These are phyloP conservation scores for Percina caprodes DNA, from an alignment of 2,113 vertebrate genomes.

Conservation along the genomic window DNA sequence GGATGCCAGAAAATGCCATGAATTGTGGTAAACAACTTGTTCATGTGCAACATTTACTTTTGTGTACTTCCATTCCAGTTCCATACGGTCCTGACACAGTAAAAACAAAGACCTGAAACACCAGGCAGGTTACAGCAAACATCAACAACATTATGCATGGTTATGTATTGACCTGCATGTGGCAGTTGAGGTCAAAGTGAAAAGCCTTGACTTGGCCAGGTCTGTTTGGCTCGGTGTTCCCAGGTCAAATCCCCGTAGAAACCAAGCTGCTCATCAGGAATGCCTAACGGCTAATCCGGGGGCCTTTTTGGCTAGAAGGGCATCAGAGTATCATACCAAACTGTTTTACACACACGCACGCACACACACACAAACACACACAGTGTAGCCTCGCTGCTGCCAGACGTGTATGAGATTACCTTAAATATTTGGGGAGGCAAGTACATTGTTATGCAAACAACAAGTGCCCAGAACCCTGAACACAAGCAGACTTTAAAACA, in stretches of 20 bases:
- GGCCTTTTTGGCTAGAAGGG: conserved; percentile 78
- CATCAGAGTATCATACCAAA: conserved; percentile 75
- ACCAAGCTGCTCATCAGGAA: conserved; percentile 81
- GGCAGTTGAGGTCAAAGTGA: conserved; percentile 44
- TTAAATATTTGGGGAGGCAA: conserved; percentile 79
- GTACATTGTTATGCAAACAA: conserved; percentile 76
- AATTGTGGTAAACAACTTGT: conserved; percentile 41
- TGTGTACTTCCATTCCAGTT: not conserved
- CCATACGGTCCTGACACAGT: not conserved
- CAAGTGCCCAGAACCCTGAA: conserved; percentile 66
- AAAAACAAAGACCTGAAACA: conserved; percentile 3
- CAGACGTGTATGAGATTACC: conserved; percentile 72
- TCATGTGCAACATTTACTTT: not conserved
- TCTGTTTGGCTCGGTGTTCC: conserved; percentile 60
- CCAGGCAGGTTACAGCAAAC: not conserved
- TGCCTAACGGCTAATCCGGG: conserved; percentile 79
- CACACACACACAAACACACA: conserved; percentile 41
- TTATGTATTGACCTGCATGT: conserved; percentile 18
- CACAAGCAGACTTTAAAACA: conserved; percentile 71
- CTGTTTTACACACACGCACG: conserved; percentile 36
- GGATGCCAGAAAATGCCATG: conserved; percentile 25
- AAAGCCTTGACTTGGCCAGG: conserved; percentile 50
- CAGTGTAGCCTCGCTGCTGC: conserved; percentile 59
- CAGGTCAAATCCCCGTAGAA: conserved; percentile 76
- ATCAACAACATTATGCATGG: conserved; percentile 22